phyloP scores from a whole-genome alignment of 2,888 invertebrate species.

The Agonum fuliginosum region DNA sequence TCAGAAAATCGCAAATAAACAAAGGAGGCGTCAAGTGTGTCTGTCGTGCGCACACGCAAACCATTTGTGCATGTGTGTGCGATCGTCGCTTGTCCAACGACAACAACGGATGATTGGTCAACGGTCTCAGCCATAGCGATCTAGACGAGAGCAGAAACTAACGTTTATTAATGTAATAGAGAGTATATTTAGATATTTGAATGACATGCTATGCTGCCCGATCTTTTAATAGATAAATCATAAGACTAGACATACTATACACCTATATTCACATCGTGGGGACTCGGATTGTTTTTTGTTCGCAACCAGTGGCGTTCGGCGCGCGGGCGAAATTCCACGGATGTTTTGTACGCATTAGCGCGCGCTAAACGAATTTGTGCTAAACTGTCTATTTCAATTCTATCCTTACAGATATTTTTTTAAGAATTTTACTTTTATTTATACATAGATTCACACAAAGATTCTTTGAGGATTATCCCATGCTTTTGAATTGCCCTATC shows the following conservation, averaged over 20 bases:
- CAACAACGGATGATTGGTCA: constrained; percentile 59
- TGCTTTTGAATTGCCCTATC: too few species aligned
- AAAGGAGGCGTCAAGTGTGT: constrained; percentile 6
- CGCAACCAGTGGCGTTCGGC: background rate
- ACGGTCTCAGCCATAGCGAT: background rate
- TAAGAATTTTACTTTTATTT: too few species aligned
- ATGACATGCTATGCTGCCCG: constrained; percentile 58
- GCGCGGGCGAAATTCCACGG: too few species aligned
- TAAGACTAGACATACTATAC: constrained; percentile 54
- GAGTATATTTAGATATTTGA: constrained; percentile 59
- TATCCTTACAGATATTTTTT: too few species aligned
- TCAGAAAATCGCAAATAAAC: constrained; percentile 40
- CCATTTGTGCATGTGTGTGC: constrained; percentile 8
- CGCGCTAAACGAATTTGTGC: too few species aligned
- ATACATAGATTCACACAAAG: too few species aligned
- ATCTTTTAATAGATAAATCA: constrained; percentile 61
- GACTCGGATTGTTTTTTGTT: constrained; percentile 14
- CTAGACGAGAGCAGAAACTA: constrained; percentile 7
- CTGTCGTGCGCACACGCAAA: background rate
- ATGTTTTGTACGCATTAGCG: too few species aligned
- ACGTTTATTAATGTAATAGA: constrained; percentile 59
- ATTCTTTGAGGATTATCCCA: too few species aligned
- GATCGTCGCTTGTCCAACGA: constrained; percentile 56
- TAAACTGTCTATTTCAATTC: too few species aligned
- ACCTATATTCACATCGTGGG: constrained; percentile 24